A percentile compares a stretch with the other conserved stretches of the same genome.
phyloP scores from a whole-genome alignment of 2,113 vertebrate genomes.

The Gnathochromis pfefferi region DNA sequence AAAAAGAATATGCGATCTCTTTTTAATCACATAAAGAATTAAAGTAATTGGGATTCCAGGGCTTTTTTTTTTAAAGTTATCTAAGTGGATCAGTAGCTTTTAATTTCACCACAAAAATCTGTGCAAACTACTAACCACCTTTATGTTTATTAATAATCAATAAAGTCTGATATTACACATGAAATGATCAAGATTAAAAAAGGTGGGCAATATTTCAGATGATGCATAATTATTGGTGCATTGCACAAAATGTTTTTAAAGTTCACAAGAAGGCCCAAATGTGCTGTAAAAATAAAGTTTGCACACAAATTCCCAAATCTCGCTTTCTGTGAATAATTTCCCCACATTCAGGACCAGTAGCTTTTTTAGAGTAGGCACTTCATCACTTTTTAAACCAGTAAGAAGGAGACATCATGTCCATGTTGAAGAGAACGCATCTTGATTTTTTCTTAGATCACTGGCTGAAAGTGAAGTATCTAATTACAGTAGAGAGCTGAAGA shows the following conservation, averaged over 20 bases:
- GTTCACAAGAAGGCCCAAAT: background rate
- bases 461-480: conserved; percentile 38
- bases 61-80: rapidly evolving
- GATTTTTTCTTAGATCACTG: conserved; percentile 17
- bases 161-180: background rate
- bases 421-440: background rate
- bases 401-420: background rate
- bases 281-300: background rate
- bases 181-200: background rate
- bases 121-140: background rate
- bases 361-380: background rate
- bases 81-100: background rate
- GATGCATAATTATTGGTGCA: background rate
- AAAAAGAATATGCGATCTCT: background rate
- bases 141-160: background rate
- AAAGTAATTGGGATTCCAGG: background rate
- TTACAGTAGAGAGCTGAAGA: conserved; percentile 55
- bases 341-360: background rate
- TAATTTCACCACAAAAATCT: background rate
- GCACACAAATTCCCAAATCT: background rate
- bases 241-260: background rate
- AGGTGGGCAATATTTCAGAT: background rate
- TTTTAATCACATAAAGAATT: background rate
- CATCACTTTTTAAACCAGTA: background rate
- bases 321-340: background rate